Evolutionary conservation across 2,113 vertebrate species (phyloP).

Genomic region (Syngnathus floridae): DNA sequence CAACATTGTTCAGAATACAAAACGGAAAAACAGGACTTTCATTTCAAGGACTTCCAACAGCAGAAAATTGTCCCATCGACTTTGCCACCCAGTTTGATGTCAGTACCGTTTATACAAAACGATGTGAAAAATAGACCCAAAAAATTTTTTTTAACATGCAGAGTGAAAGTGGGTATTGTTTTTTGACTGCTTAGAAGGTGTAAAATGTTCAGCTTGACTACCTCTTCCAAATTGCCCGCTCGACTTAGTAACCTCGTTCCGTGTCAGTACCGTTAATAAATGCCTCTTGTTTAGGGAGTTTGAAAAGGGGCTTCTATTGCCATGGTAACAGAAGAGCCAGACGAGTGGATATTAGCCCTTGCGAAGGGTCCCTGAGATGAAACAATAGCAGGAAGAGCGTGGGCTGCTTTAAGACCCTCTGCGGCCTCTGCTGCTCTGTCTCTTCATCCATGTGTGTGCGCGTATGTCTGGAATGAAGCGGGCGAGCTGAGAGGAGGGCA

Average conservation of each 20-base stretch:
- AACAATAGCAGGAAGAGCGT: slow-evolving; percentile 71
- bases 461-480: slow-evolving; percentile 19
- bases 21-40: background rate
- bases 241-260: background rate
- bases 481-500: slow-evolving; percentile 45
- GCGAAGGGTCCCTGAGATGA: slow-evolving; percentile 39
- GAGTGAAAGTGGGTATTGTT: background rate
- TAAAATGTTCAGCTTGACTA: background rate
- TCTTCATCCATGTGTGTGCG: background rate
- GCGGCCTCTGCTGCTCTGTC: slow-evolving; percentile 12
- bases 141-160: background rate
- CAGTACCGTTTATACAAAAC: background rate
- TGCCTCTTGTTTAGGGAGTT: background rate
- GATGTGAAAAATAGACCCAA: background rate
- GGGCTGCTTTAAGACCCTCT: slow-evolving; percentile 40
- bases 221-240: background rate
- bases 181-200: background rate
- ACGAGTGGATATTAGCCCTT: slow-evolving; percentile 15
- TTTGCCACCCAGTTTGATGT: background rate
- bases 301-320: background rate
- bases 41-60: background rate
- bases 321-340: slow-evolving; percentile 25
- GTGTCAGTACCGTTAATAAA: background rate
- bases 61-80: background rate
- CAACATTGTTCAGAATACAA: background rate